Evolutionary conservation across 2,888 invertebrate species (phyloP).

Genomic region (Apamea anceps): DNA sequence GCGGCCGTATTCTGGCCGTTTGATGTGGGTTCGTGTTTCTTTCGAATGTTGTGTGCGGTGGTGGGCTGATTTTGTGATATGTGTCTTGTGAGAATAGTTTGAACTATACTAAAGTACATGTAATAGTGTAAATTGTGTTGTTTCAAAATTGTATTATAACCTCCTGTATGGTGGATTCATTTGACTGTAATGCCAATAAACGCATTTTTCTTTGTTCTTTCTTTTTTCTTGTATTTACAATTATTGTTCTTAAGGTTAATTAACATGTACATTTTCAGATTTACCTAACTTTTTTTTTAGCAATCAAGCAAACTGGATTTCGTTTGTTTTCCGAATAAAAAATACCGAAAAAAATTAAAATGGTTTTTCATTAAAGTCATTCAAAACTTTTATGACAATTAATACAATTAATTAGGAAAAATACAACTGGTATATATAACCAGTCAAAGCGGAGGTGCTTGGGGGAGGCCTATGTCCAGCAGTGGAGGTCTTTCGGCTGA

Average conservation of each 20-base stretch:
- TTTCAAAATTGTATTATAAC: not conserved
- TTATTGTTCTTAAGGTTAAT: not conserved
- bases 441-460: no score
- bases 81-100: constrained; percentile 12
- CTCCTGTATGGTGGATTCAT: not conserved
- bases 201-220: no score
- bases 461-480: no score
- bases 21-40: constrained; percentile 57
- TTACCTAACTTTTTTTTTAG: not conserved
- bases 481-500: no score
- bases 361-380: not conserved
- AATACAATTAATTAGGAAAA: not conserved
- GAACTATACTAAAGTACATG: not conserved
- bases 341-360: not conserved
- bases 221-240: not conserved
- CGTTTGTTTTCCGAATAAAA: not conserved
- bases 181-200: no score
- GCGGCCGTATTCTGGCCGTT: constrained; percentile 74
- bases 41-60: constrained; percentile 28
- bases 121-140: not conserved
- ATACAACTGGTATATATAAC: not conserved
- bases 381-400: not conserved
- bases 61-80: constrained; percentile 29
- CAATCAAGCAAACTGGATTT: not conserved
- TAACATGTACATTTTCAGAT: not conserved